Base-by-base conservation (phyloP, 23 tunicate species). In the Aplidium turbinatum region DNA sequence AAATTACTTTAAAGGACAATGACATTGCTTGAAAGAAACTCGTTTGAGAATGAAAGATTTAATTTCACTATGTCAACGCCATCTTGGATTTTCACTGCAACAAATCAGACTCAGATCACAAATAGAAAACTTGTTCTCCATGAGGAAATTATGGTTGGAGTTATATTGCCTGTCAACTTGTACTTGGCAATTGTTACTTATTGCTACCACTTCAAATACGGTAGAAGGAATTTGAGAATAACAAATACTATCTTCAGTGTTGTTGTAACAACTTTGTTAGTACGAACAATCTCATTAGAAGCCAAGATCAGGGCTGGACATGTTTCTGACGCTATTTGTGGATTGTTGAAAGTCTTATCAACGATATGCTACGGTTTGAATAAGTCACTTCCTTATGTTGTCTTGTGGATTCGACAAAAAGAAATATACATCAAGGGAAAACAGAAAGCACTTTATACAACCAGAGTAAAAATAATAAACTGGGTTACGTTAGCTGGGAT, bases 321-420 rank as follows among this genome's bases (percentile, higher is more conserved):
- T 30, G 47, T 47, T 47, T 70, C 76, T 5, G 38, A 47, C 24
- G 2, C 16, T 16, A 11, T 48, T 23, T 70, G 76, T 26, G 47
- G 47, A 13, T 20, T 25, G 47, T 40, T 39, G 24, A 5, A 32
- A 58, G 35, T 11, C 16, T 47, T 29, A 13, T 47, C 58, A 3
- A 32, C 33, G 58, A 22, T 48, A 5, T 27, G 57, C 58, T 47
- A 29, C 35, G 33, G 58, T 5, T 47, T 70, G 4, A 70, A 47
- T 48, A 34, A 58, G 35, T 47, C 47, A 9, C 19, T 70, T 4
- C 76, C 76, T 9, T 70, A 47, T 35, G 58, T 70, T 13, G 36
- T 70, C 19, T 48, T 70, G 57, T 70, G 76, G 76, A 22, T 47
- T 24, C 76, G 76, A 7, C 76, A 70, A 36, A 24, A 35, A 25